Percentiles rank a stretch among this genome's conserved stretches.
phyloP scores from a whole-genome alignment of 2,113 vertebrate genomes.

The Scalopus aquaticus region DNA sequence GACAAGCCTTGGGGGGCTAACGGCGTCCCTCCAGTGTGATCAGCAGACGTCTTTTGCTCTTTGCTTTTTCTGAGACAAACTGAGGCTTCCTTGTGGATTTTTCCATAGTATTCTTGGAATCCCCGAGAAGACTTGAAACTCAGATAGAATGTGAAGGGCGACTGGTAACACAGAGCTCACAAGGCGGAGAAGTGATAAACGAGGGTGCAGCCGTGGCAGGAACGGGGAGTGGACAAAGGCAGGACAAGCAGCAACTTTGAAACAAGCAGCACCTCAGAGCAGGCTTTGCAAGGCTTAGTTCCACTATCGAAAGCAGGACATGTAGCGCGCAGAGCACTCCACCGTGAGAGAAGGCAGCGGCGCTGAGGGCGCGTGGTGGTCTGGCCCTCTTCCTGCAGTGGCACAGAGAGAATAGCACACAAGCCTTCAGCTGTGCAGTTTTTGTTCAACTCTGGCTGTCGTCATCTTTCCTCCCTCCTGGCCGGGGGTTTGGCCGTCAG shows the following conservation, averaged over 20 bases:
- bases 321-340: too few species aligned
- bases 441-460: background rate
- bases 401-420: background rate
- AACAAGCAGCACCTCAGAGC: too few species aligned
- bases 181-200: too few species aligned
- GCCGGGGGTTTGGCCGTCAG: background rate
- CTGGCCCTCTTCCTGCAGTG: background rate
- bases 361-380: rapidly evolving
- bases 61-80: conserved; percentile 29
- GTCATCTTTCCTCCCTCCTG: too few species aligned
- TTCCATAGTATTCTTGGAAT: background rate
- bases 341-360: rapidly evolving
- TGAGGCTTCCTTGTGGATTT: conserved; percentile 52
- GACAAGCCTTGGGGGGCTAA: background rate
- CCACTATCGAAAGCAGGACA: too few species aligned
- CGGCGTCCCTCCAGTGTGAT: background rate
- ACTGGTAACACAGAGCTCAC: too few species aligned
- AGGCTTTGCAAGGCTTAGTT: too few species aligned
- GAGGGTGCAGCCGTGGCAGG: too few species aligned
- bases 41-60: conserved; percentile 2
- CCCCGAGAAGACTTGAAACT: background rate
- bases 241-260: background rate
- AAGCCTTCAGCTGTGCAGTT: background rate
- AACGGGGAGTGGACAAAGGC: background rate
- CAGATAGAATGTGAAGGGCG: background rate